Evolutionary conservation across 2,888 invertebrate genomes (phyloP).

Genomic region (Strigamia transsilvanica): DNA sequence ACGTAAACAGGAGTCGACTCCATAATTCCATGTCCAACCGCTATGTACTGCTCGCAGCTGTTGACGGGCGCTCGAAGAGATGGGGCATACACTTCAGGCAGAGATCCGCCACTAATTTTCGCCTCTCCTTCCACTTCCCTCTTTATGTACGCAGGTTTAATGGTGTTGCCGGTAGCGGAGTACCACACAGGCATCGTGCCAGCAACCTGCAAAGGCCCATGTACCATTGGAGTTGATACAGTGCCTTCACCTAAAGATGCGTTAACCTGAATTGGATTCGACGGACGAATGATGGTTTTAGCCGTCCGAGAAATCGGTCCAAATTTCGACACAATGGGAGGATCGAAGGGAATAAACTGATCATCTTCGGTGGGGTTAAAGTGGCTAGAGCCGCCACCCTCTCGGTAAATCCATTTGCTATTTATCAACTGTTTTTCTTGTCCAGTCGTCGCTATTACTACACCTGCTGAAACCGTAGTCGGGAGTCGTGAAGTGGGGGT

Average conservation of each 20-base stretch:
- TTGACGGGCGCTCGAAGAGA: conserved; percentile 6
- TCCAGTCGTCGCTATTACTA: background rate
- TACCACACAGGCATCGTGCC: conserved; percentile 64
- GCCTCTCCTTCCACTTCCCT: background rate
- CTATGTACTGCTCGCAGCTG: conserved; percentile 58
- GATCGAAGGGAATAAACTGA: conserved; percentile 74
- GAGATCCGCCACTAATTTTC: background rate
- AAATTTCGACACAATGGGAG: conserved; percentile 73
- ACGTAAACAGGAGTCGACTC: conserved; percentile 59
- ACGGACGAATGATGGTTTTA: conserved; percentile 58
- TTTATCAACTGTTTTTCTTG: conserved; percentile 13
- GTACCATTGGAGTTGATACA: conserved; percentile 61
- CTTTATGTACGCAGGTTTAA: conserved; percentile 3
- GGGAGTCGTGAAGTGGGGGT: background rate
- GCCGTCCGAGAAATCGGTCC: conserved; percentile 72
- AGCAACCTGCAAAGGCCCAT: conserved; percentile 67
- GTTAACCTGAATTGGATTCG: conserved; percentile 56
- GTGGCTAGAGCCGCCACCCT: background rate
- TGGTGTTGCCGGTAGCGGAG: conserved; percentile 60
- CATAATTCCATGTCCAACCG: conserved; percentile 65
- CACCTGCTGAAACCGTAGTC: background rate
- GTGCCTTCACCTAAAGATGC: conserved; percentile 63
- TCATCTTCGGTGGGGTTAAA: conserved; percentile 68
- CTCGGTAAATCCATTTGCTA: conserved; percentile 48
- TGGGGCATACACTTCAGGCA: conserved; percentile 4